phyloP scores from a whole-genome alignment of 2,113 vertebrate genomes.

The Sylvilagus bachmani region DNA sequence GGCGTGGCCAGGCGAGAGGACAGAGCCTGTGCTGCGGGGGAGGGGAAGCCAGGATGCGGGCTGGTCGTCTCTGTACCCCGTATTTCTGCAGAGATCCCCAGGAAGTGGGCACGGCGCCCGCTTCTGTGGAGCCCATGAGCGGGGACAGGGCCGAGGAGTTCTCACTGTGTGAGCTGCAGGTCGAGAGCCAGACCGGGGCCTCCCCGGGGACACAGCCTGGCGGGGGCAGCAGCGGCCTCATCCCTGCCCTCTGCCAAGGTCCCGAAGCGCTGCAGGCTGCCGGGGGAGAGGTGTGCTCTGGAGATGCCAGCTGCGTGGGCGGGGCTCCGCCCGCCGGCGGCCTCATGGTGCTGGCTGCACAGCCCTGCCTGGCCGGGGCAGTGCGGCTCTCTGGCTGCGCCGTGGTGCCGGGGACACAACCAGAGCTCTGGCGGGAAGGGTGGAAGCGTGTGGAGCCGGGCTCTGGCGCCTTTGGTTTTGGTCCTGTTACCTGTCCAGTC shows the following conservation, averaged over 20 bases:
- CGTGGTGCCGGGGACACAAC: background rate
- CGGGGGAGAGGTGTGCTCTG: no score
- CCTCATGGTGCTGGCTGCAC: no score
- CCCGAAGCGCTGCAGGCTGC: background rate
- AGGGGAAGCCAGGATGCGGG: no score
- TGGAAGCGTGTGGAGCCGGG: accelerated
- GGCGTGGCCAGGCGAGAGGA: no score
- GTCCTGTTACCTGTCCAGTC: background rate
- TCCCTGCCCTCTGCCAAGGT: no score
- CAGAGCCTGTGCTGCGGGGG: background rate
- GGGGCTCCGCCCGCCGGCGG: no score
- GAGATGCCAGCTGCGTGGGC: background rate
- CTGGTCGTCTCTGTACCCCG: background rate
- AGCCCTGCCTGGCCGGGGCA: background rate
- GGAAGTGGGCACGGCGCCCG: background rate
- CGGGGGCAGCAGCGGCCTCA: background rate
- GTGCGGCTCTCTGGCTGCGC: no score
- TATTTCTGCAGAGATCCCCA: background rate
- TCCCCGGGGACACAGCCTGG: background rate
- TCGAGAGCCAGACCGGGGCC: background rate
- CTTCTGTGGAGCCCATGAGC: background rate
- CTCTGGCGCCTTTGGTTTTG: background rate
- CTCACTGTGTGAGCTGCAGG: background rate
- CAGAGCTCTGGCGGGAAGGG: background rate
- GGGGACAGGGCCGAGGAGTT: background rate